Conservation (phyloP, 1,140 invertebrate genomes). For the Thaumetopoea pityocampa region DNA sequence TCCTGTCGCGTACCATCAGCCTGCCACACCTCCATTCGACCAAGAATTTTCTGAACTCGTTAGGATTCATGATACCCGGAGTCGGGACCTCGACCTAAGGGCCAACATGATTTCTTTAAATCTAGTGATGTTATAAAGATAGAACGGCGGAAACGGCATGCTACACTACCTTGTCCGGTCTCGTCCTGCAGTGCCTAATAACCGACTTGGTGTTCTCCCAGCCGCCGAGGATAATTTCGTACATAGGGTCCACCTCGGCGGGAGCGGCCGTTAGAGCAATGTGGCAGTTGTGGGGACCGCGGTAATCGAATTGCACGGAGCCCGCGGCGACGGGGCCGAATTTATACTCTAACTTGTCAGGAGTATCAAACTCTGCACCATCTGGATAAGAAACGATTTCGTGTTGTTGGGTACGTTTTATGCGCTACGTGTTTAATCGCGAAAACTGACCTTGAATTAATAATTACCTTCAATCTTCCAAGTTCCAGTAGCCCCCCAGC, state of each 20-base stretch:
- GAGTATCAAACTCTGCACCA: slow-evolving; percentile 72
- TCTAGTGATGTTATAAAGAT: slow-evolving; percentile 3
- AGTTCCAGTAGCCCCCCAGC: slow-evolving; percentile 88
- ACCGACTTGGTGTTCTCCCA: slow-evolving; percentile 80
- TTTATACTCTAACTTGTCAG: slow-evolving; percentile 77
- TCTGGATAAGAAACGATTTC: slow-evolving; percentile 54
- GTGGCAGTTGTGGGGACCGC: slow-evolving; percentile 78
- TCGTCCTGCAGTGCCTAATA: slow-evolving; percentile 78
- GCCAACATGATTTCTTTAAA: slow-evolving; percentile 20
- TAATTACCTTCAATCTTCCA: slow-evolving; percentile 88
- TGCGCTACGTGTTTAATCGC: background rate
- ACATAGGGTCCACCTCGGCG: slow-evolving; percentile 77
- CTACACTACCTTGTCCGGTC: slow-evolving; percentile 79
- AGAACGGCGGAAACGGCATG: slow-evolving; percentile 23
- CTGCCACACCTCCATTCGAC: slow-evolving; percentile 78
- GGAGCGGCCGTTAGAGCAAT: slow-evolving; percentile 74
- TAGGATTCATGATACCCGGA: slow-evolving; percentile 72
- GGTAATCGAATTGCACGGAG: slow-evolving; percentile 75
- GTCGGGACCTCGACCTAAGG: slow-evolving; percentile 76
- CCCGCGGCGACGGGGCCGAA: slow-evolving; percentile 76
- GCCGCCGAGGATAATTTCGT: slow-evolving; percentile 79
- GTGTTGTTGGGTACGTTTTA: slow-evolving; percentile 59
- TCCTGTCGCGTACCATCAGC: slow-evolving; percentile 66
- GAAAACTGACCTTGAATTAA: background rate
- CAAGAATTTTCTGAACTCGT: slow-evolving; percentile 77